Evolutionary conservation across 2,797 vertebrate species (phyloP).

Genomic region (Semaprochilodus insignis): DNA sequence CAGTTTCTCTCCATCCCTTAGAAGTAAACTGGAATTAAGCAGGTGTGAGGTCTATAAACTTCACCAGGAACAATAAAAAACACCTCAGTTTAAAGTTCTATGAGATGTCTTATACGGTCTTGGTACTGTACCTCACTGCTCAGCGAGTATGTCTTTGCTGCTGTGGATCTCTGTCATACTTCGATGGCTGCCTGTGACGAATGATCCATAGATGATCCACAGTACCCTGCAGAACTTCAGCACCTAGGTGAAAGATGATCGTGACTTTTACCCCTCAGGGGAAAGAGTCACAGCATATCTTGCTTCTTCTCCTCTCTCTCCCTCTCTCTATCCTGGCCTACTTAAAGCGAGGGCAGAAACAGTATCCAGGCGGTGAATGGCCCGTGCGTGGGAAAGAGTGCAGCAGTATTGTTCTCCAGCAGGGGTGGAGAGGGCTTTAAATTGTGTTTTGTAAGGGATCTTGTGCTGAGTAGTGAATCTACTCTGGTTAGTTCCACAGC

Average conservation of each 20-base stretch:
- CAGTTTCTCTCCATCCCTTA: too few species aligned
- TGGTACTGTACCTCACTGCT: too few species aligned
- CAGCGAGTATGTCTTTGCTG: not conserved
- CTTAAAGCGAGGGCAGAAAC: constrained; percentile 68
- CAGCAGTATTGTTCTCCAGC: constrained; percentile 52
- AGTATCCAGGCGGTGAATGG: constrained; percentile 67
- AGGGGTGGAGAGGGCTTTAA: constrained; percentile 11
- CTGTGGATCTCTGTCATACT: too few species aligned
- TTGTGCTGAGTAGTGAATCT: constrained; percentile 42
- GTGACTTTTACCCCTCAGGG: not conserved
- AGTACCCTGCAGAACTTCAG: not conserved
- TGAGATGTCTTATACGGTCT: not conserved
- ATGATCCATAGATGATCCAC: not conserved
- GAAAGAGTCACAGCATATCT: not conserved
- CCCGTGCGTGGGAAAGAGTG: constrained; percentile 70
- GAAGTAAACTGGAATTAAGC: too few species aligned
- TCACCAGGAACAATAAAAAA: not conserved
- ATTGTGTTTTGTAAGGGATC: constrained; percentile 48
- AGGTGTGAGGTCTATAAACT: too few species aligned
- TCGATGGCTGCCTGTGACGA: too few species aligned
- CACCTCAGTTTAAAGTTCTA: not conserved
- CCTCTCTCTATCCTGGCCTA: constrained; percentile 64
- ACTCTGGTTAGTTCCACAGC: constrained; percentile 32
- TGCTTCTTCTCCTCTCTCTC: constrained; percentile 5
- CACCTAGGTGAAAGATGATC: not conserved